These are phyloP conservation scores for Acanthochromis polyacanthus DNA, from an alignment of 2,113 vertebrate genomes.

Conservation along the genomic window DNA sequence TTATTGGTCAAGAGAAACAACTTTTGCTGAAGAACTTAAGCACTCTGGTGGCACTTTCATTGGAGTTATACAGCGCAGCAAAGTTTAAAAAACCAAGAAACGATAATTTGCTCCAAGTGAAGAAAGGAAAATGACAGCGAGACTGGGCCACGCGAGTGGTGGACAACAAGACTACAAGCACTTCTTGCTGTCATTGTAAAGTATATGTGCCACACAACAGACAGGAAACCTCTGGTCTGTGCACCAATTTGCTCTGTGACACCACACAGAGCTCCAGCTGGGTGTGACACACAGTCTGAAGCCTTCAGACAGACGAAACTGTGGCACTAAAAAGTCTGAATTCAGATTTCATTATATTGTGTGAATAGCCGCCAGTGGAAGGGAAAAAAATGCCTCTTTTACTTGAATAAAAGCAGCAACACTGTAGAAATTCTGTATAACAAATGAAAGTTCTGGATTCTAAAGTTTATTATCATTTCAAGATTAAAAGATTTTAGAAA, in stretches of 20 bases:
- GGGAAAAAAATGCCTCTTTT: too few species aligned
- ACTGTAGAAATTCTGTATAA: too few species aligned
- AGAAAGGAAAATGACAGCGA: background rate
- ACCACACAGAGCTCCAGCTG: slow-evolving; percentile 25
- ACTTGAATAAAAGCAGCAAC: too few species aligned
- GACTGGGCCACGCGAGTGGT: background rate
- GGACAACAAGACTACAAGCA: background rate
- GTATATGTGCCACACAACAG: slow-evolving; percentile 28
- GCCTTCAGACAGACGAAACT: slow-evolving; percentile 4
- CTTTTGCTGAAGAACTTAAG: too few species aligned
- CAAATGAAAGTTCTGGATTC: too few species aligned
- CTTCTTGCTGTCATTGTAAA: background rate
- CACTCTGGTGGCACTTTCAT: too few species aligned
- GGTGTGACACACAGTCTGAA: slow-evolving; percentile 23
- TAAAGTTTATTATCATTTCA: too few species aligned
- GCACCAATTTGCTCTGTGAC: slow-evolving; percentile 32
- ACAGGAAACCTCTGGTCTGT: slow-evolving; percentile 25
- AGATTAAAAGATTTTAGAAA: too few species aligned
- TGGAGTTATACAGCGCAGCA: background rate
- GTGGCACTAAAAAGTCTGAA: slow-evolving; percentile 1
- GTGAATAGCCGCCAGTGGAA: background rate
- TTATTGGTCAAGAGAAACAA: too few species aligned
- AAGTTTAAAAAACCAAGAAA: background rate
- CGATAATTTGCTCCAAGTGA: background rate
- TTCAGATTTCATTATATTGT: background rate